phyloP scores from a whole-genome alignment of 2,888 invertebrate genomes.

The Dryomyza anilis region DNA sequence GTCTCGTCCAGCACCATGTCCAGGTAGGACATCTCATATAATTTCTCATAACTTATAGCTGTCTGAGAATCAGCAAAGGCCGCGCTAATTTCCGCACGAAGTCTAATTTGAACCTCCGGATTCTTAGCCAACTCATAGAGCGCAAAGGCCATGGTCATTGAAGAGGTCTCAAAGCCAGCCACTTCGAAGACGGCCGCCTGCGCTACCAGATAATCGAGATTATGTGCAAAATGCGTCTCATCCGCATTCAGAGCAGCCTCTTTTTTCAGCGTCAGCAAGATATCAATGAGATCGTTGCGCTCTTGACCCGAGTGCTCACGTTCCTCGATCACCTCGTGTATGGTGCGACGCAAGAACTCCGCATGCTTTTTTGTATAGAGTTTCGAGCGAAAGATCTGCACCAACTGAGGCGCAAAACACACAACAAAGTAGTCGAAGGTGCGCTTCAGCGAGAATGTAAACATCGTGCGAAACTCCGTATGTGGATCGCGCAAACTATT shows the following conservation, averaged over 20 bases:
- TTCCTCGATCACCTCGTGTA: constrained; percentile 60
- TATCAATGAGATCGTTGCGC: constrained; percentile 64
- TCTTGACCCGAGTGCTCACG: constrained; percentile 58
- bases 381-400: constrained; percentile 51
- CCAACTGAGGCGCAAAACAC: constrained; percentile 61
- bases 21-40: constrained; percentile 61
- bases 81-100: constrained; percentile 60
- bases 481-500: constrained; percentile 58
- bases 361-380: constrained; percentile 48
- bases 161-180: constrained; percentile 58
- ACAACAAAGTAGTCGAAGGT: constrained; percentile 57
- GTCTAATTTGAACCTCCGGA: constrained; percentile 58
- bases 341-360: constrained; percentile 58
- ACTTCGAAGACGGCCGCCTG: constrained; percentile 59
- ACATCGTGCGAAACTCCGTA: constrained; percentile 58
- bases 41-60: constrained; percentile 56
- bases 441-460: constrained; percentile 50
- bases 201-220: constrained; percentile 55
- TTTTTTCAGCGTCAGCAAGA: constrained; percentile 61
- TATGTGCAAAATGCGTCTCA: constrained; percentile 49
- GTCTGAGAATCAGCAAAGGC: constrained; percentile 37
- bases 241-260: constrained; percentile 50
- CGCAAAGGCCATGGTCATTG: constrained; percentile 60
- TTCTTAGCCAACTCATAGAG: constrained; percentile 61
- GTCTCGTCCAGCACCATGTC: constrained; percentile 61